Conservation (phyloP, 2,113 vertebrate species). For the Rissa tridactyla region DNA sequence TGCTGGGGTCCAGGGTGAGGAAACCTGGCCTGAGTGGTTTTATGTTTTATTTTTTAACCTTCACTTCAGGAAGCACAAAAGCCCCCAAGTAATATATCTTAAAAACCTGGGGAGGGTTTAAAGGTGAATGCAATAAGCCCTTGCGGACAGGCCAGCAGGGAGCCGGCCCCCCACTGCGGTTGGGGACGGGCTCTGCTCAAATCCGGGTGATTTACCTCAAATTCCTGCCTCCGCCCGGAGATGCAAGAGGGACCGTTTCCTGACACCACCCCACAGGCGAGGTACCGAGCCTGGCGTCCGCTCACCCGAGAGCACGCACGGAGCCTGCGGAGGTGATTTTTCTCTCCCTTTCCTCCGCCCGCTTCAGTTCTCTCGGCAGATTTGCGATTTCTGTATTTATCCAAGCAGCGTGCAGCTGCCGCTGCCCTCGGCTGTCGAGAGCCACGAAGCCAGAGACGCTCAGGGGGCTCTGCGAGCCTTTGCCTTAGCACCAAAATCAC, state of each 20-base stretch:
- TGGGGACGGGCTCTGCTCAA: not conserved
- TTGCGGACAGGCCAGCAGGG: not conserved
- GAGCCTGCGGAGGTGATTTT: not conserved
- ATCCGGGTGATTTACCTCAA: not conserved
- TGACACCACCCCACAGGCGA: accelerated
- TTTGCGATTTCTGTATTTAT: not conserved
- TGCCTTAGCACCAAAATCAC: not conserved
- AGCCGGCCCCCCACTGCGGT: accelerated
- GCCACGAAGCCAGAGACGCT: not conserved
- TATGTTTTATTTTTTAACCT: not conserved
- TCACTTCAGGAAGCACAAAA: not conserved
- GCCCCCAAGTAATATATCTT: not conserved
- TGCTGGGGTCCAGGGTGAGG: not conserved
- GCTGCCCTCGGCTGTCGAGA: not conserved
- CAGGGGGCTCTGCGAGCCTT: not conserved
- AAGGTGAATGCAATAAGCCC: not conserved
- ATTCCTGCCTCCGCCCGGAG: not conserved
- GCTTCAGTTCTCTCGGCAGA: not conserved
- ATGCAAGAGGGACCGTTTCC: not conserved
- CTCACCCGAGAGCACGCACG: accelerated
- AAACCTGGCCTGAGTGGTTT: accelerated
- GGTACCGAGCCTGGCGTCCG: not conserved
- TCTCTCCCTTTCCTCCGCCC: not conserved
- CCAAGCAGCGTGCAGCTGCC: accelerated
- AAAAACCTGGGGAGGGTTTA: not conserved